Evolutionary conservation across 2,113 vertebrate genomes (phyloP), one percentile per base, ranked within the genome.

Genomic region (Bambusicola thoracicus): DNA sequence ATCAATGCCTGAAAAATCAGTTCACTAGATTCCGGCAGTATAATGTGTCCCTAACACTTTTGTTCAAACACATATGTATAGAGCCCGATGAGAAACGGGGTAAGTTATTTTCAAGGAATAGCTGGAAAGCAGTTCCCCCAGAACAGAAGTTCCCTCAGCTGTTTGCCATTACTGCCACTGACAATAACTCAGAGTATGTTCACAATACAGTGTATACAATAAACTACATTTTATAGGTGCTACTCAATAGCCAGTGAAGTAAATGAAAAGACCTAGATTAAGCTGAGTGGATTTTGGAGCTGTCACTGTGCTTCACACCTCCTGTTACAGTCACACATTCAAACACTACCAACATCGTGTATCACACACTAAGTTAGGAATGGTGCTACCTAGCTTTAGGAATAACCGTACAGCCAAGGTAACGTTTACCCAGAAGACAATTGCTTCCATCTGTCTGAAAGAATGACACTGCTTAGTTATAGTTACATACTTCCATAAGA

Each of bases 361-460:
- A 59, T 85, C 81, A 74, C 87, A 83, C 87, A 91, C 59, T 88
- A 92, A 96, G 46, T 87, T 86, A 94, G 67, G 92, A 96, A 92
- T 38, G 18, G 34, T 94, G 93, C 89, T 95, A 90, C 88, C 56
- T 88, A 93, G 55, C 86, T 94, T 85, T 77, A 92, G 76, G 73
- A 94, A 81, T 95, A 86, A 75, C 91, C 90, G 61, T 56, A 82
- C 53, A 91, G 87, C 90, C 81, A 91, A 92, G 73, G 61, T 89
- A 96, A 72, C 65, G 90, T 96, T 82, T 90, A 92, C 92, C 85
- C 63, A 84, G 95, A 96, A 96, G 75, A 92, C 55, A 95, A 95
- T 95, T 95, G 88, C 67, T 96, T 94, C 88, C 93, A 97, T 94
- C 92, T 97, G 93, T 92, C 96, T 89, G 78, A 90, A 97, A 93